Base-by-base conservation (phyloP, 2,113 vertebrate genomes). In the Pseudorectes ferrugineus region DNA sequence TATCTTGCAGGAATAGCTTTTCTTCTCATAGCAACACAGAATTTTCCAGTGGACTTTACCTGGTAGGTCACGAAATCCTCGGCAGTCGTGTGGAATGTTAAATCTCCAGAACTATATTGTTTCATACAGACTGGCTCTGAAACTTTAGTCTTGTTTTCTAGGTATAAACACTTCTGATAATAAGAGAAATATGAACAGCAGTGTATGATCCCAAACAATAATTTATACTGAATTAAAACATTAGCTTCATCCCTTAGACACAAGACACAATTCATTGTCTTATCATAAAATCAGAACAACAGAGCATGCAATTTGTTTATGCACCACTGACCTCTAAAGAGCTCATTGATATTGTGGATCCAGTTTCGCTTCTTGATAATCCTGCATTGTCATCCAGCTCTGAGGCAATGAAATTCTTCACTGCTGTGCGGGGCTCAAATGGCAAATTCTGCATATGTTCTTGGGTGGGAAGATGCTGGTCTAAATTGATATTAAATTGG, bases 341-440 rank as follows among this genome's bases (percentile, higher is more conserved):
- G 97, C 99, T 99, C 99, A 99, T 99, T 55, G 99, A 99, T 98
- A 99, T 99, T 58, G 99, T 99, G 19, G 99, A 99, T 90, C 99
- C 99, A 71, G 99, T 99, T 97, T 99, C 99, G n/a, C 99, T 99
- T 95, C 99, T 98, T 43, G 99, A 99, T 92, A 99, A 97, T 92
- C 99, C 99, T 29, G 98, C 98, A 61, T 97, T 98, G 96, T 99
- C 99, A 97, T 99, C 99, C 98, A 99, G 98, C 96, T 99, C 99
- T 2, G 99, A 98, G 62, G 98, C 99, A 90, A 99, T 99, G 98
- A 99, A 99, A 98, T 99, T 99, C 98, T 99, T 99, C 96, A 99
- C 99, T 87, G 99, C 99, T 59, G 99, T 99, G 95, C 99, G 99
- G 29, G 99, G 99, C 95, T 99, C 99, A 97, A 99, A 99, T 91